Percentiles rank a stretch among this genome's conserved stretches.
phyloP scores from a whole-genome alignment of 2,113 vertebrate genomes.

The Tylochromis polylepis region DNA sequence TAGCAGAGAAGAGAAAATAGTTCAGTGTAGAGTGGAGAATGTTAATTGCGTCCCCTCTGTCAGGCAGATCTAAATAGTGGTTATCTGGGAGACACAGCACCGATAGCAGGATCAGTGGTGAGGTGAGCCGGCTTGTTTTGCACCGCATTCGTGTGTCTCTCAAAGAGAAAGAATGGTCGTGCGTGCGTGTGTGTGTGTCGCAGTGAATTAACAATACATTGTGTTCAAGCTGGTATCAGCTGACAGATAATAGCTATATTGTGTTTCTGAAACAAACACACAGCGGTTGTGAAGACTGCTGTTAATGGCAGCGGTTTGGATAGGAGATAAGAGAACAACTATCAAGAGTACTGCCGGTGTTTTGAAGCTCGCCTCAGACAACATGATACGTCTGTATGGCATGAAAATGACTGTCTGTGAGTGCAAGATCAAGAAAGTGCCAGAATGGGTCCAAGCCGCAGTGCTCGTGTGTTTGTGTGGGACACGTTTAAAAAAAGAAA shows the following conservation, averaged over 20 bases:
- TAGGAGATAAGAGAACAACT: slow-evolving; percentile 52
- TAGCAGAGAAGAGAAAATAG: background rate
- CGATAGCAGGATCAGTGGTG: slow-evolving; percentile 23
- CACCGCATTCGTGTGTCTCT: slow-evolving; percentile 17
- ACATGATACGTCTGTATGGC: slow-evolving; percentile 37
- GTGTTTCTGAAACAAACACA: slow-evolving; percentile 63
- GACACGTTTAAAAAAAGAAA: background rate
- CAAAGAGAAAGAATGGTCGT: slow-evolving; percentile 32
- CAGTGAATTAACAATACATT: slow-evolving; percentile 56
- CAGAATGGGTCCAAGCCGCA: background rate
- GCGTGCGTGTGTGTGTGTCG: slow-evolving; percentile 27
- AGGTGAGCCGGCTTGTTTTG: slow-evolving; percentile 49
- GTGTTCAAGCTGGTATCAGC: slow-evolving; percentile 58
- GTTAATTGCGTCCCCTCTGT: slow-evolving; percentile 34
- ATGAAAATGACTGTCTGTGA: slow-evolving; percentile 51
- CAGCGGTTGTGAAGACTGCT: slow-evolving; percentile 31
- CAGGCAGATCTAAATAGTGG: slow-evolving; percentile 36
- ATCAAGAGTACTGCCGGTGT: slow-evolving; percentile 36
- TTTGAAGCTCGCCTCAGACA: slow-evolving; percentile 50
- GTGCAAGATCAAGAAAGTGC: slow-evolving; percentile 16
- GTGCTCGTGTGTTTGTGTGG: background rate
- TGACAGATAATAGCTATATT: slow-evolving; percentile 70
- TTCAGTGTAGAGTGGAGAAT: slow-evolving; percentile 28
- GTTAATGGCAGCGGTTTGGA: slow-evolving; percentile 68
- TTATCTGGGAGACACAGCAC: slow-evolving; percentile 45